phyloP scores from a whole-genome alignment of 2,797 vertebrate species.

The Heterohyrax brucei region DNA sequence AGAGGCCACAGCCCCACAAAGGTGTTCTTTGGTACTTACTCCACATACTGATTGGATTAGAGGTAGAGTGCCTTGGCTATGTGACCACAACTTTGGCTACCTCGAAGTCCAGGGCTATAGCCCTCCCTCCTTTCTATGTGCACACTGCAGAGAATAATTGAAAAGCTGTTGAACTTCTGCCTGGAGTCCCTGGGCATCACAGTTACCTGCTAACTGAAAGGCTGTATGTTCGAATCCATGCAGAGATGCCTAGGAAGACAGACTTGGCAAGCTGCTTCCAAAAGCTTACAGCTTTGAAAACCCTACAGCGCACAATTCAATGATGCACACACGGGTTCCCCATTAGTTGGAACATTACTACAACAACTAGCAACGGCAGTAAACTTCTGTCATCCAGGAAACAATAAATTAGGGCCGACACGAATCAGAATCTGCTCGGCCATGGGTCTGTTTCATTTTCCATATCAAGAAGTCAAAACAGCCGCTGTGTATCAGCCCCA shows the following conservation, averaged over 20 bases:
- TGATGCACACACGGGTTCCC: background rate
- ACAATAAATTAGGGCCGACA: background rate
- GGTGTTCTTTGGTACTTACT: background rate
- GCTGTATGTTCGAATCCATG: background rate
- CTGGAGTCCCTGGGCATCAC: background rate
- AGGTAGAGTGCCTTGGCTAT: background rate
- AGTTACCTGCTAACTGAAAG: background rate
- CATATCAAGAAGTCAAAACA: background rate
- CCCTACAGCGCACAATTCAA: background rate
- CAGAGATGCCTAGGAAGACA: background rate
- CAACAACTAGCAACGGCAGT: background rate
- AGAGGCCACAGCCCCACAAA: fast-evolving
- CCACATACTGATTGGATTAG: background rate
- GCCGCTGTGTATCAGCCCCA: background rate
- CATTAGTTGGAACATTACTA: background rate
- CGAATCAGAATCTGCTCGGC: no score
- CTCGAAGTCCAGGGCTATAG: background rate
- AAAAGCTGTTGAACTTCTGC: background rate
- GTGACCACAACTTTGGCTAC: no score
- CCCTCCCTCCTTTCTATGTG: background rate
- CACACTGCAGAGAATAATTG: background rate
- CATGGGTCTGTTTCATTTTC: no score
- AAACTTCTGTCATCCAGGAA: slow-evolving; percentile 17
- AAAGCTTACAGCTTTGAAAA: background rate
- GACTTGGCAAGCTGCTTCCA: background rate